Percentiles rank a stretch among this genome's conserved stretches.
Conservation (phyloP, 2,888 invertebrate species). For the Drosophila melanosoma region DNA sequence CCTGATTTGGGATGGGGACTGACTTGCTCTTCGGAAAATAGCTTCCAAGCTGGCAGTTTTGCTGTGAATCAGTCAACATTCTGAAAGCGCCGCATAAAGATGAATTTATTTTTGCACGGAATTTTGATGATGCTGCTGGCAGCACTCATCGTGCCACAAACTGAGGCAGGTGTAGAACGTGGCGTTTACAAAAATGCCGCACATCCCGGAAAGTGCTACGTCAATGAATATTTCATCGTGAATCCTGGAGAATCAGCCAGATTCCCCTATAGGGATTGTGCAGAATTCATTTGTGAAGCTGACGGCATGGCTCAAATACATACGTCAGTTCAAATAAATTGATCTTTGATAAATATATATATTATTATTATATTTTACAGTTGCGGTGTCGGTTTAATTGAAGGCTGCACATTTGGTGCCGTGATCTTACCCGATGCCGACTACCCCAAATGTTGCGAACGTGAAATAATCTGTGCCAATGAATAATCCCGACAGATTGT, state of each 20-base stretch:
- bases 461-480: constrained; percentile 14
- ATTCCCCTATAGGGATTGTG: constrained; percentile 46
- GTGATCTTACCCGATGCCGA: constrained; percentile 39
- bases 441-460: constrained; percentile 61
- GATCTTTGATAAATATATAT: neutral
- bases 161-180: constrained; percentile 40
- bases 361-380: constrained; percentile 35
- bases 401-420: constrained; percentile 50
- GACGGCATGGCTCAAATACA: constrained; percentile 50
- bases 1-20: neutral
- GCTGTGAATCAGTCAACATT: constrained; percentile 30
- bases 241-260: constrained; percentile 31
- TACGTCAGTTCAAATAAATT: constrained; percentile 39
- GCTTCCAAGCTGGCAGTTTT: constrained; percentile 5
- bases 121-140: constrained; percentile 21
- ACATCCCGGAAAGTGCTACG: constrained; percentile 69
- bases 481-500: neutral
- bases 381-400: constrained; percentile 43
- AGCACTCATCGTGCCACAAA: constrained; percentile 7
- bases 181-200: constrained; percentile 48
- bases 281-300: constrained; percentile 42
- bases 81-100: constrained; percentile 24
- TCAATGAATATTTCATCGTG: constrained; percentile 44
- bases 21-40: neutral
- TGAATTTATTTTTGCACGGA: constrained; percentile 43